Conservation (phyloP, 2,113 vertebrate genomes). For the Microtus ochrogaster region DNA sequence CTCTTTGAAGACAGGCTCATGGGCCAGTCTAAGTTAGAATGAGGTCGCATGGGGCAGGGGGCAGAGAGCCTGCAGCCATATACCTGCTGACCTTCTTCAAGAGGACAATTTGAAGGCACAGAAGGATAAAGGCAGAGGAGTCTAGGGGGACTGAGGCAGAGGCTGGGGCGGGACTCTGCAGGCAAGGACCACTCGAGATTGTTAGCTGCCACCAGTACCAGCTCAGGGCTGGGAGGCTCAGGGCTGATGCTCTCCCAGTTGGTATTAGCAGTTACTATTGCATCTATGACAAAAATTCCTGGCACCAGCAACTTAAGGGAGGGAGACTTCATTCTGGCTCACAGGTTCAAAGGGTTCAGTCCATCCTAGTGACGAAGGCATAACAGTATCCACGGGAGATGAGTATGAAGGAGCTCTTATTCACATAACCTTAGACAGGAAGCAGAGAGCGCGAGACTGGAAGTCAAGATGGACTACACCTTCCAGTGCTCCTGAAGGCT, state of each 20-base stretch:
- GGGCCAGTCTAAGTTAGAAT: no score
- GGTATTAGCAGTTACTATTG: background rate
- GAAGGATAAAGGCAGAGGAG: background rate
- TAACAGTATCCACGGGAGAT: background rate
- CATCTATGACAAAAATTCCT: background rate
- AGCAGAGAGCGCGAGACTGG: background rate
- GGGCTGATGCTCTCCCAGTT: background rate
- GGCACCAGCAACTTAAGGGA: no score
- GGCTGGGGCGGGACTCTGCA: background rate
- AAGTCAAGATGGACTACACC: background rate
- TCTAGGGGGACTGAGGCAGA: background rate
- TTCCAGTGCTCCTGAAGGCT: background rate
- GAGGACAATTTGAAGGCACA: rapidly evolving
- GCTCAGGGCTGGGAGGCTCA: background rate
- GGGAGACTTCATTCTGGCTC: background rate
- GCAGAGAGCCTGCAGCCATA: background rate
- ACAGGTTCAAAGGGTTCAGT: background rate
- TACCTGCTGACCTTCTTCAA: background rate
- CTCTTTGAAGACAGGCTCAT: background rate
- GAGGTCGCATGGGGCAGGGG: background rate
- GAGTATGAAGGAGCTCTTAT: background rate
- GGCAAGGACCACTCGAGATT: background rate
- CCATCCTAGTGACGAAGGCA: no score
- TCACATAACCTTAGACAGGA: background rate
- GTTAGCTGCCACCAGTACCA: background rate